A percentile compares a stretch with the other conserved stretches of the same genome.
Conservation (phyloP, 2,797 vertebrate genomes). For the Sternotherus odoratus region DNA sequence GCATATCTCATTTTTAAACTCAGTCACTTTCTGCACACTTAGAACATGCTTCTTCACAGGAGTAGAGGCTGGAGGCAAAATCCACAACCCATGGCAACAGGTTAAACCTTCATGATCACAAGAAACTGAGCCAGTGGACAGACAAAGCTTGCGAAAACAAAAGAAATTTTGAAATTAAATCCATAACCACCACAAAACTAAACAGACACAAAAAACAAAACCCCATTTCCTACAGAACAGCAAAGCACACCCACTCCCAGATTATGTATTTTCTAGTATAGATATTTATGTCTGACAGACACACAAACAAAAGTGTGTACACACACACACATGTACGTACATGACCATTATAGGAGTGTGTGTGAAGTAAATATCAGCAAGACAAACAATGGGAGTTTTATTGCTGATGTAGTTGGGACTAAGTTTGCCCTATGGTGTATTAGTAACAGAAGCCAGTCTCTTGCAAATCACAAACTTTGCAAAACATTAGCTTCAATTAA, state of each 20-base stretch:
- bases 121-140: neutral
- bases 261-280: neutral
- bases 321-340: neutral
- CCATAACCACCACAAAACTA: neutral
- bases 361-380: neutral
- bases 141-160: neutral
- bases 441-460: neutral
- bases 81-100: neutral
- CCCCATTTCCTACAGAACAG: neutral
- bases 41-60: neutral
- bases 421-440: neutral
- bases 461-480: neutral
- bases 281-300: neutral
- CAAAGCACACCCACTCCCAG: neutral
- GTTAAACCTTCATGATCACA: neutral
- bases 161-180: neutral
- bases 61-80: neutral
- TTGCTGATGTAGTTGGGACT: neutral
- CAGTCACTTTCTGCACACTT: neutral
- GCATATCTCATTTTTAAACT: neutral
- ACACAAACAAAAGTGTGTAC: neutral
- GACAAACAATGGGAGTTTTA: neutral
- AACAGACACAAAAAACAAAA: neutral
- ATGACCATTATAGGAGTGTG: neutral
- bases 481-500: constrained; percentile 47